Base-by-base conservation (phyloP, 2,797 vertebrate genomes). In the Xenops minutus region DNA sequence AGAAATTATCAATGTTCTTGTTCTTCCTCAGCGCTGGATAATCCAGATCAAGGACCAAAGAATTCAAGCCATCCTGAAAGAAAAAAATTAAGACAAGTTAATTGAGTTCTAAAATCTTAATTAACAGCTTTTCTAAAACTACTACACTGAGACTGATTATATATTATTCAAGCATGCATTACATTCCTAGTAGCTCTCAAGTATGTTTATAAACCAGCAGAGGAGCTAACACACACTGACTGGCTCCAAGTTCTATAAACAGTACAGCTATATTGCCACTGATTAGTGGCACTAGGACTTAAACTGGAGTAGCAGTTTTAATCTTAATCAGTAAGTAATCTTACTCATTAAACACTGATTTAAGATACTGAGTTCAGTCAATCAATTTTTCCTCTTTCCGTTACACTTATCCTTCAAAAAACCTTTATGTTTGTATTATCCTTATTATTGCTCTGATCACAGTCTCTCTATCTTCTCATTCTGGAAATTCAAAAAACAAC, bases 1-100 rank as follows among this genome's bases (percentile, higher is more conserved):
- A 96, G 97, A 99, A 99, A 93, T 99, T 99, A 96, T 99, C 99
- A 8, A 99, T 99, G 97, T 99, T 99, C 98, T 99, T 99, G 98
- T 99, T 99, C 98, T 99, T 99, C 94, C 99, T 99, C 88, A 99
- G 98, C 2, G 99, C 99, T 54, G 99, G 99, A 97, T 99, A 99
- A 98, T 99, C 98, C 98, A 99, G 97, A 98, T 99, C 99, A 96
- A 99, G 98, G 93, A 99, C 99, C 98, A 99, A 95, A 77, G 99
- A 99, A 85, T 99, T 99, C 97, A 99, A 98, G 85, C 99, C 99
- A 98, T 99, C 99, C 99, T 99, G 94, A 4, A 63, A 58, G 22
- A n/a, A 41, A 62, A 67, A 58, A 98, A 96, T 67, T 84, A 36
- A 84, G 97, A 92, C 54, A 95, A 92, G 44, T 80, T 96, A 92